Evolutionary conservation across 2,113 vertebrate genomes (phyloP), one percentile per base, ranked within the genome.

Genomic region (Nyctereutes procyonoides): DNA sequence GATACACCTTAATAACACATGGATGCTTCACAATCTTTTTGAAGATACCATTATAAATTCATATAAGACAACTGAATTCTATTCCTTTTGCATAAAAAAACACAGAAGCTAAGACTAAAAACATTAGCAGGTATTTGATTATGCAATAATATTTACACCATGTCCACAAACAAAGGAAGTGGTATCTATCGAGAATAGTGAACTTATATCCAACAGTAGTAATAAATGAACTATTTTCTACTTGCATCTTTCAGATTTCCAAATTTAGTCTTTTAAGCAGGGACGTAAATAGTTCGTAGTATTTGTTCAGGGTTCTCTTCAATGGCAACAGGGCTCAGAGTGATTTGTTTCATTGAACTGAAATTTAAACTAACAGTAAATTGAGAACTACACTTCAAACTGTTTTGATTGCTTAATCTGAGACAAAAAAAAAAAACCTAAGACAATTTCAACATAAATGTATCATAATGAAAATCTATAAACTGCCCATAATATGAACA

Each of bases 1-100:
- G 93, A 97, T 97, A 96, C 98, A 99, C 98, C 98, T 99, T 98
- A 98, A 98, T 98, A 94, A 4, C 22, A 98, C 97, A 95, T 81
- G 94, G 98, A 99, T 99, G 99, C 96, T 0, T 94, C 88, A 63
- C 55, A n/a, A 0, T 35, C 9, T 26, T 30, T 20, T 56, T 35
- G 15, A 95, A 74, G 97, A 51, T 65, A 28, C 30, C 60, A 85
- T 30, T 88, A 88, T 93, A 43, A 92, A 77, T 97, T 96, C 82
- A 80, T 79, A 85, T 62, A 22, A 74, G 2, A 28, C 74, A 97
- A 97, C 22, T 56, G 6, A 62, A 95, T 58, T 83, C 14, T 80
- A 16, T 4, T 17, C 32, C 65, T 85, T 73, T 58, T 48, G 48
- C 12, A 32, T 76, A 3, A 82, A 77, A 24, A 22, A 69, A 8